Evolutionary conservation across 1,140 invertebrate genomes (phyloP).

Genomic region (Drosophila guanche): DNA sequence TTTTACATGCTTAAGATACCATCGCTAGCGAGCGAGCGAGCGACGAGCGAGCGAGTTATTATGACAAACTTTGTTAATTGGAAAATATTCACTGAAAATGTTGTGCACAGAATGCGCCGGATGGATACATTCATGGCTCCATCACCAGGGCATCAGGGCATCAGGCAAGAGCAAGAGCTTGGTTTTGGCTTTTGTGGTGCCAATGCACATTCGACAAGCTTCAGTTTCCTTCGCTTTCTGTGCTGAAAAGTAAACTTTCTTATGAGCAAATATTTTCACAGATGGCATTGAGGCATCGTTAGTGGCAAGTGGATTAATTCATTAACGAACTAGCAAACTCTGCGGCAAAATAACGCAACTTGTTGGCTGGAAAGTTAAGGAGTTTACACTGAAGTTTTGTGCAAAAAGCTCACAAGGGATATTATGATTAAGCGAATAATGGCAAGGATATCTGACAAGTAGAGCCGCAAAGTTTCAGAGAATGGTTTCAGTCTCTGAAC

Average conservation of each 20-base stretch:
- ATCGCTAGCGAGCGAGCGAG: slow-evolving; percentile 3
- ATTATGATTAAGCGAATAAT: too few species aligned
- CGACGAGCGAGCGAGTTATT: slow-evolving; percentile 61
- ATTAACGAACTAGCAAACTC: slow-evolving; percentile 43
- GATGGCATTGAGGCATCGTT: slow-evolving; percentile 49
- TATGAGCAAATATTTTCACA: slow-evolving; percentile 39
- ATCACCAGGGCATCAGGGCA: neutral
- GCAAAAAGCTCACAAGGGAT: too few species aligned
- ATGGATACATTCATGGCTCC: slow-evolving; percentile 42
- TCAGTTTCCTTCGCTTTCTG: slow-evolving; percentile 1
- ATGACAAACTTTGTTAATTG: slow-evolving; percentile 81
- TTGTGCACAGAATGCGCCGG: slow-evolving; percentile 41
- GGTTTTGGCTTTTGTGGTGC: slow-evolving; percentile 36
- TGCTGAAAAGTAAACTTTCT: slow-evolving; percentile 19
- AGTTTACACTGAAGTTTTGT: too few species aligned
- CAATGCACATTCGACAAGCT: slow-evolving; percentile 51
- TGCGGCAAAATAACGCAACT: slow-evolving; percentile 19
- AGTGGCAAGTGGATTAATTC: slow-evolving; percentile 49
- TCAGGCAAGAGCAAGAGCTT: neutral
- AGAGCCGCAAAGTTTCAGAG: too few species aligned
- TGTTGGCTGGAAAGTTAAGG: slow-evolving; percentile 18
- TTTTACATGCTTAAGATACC: slow-evolving; percentile 72
- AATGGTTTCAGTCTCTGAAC: too few species aligned
- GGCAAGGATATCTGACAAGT: too few species aligned
- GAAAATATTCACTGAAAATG: slow-evolving; percentile 73